Evolutionary conservation across 2,113 vertebrate genomes (phyloP).

Genomic region (Oreochromis spilurus): DNA sequence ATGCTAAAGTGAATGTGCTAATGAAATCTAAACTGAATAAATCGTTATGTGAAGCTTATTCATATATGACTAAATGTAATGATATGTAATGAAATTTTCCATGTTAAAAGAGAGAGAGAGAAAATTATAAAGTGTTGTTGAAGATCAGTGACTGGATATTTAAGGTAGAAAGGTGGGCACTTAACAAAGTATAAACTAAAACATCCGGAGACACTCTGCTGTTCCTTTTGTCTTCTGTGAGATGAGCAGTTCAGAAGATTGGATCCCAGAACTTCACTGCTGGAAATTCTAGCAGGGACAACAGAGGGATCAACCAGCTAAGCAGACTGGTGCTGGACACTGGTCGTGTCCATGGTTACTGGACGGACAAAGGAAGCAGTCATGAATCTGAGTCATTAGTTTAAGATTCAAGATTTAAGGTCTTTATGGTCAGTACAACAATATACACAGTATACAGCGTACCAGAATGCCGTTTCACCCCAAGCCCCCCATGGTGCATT

Average conservation of each 20-base stretch:
- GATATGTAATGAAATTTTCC: background rate
- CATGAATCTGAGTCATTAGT: background rate
- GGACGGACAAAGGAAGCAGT: background rate
- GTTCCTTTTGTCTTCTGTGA: fast-evolving
- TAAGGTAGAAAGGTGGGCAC: background rate
- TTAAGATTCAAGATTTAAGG: background rate
- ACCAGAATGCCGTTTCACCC: background rate
- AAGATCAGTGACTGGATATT: background rate
- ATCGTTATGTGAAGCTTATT: fast-evolving
- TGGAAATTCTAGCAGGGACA: background rate
- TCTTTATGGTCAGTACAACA: background rate
- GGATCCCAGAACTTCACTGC: background rate
- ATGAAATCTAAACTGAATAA: background rate
- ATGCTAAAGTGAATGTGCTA: fast-evolving
- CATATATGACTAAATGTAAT: background rate
- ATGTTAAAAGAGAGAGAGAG: background rate
- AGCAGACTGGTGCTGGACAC: background rate
- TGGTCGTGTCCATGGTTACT: background rate
- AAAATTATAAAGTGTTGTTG: background rate
- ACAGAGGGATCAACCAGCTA: background rate
- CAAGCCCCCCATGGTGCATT: background rate
- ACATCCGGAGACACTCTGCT: background rate
- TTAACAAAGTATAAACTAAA: background rate
- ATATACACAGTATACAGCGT: fast-evolving
- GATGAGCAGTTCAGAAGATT: background rate